Evolutionary conservation across 2,888 invertebrate species (phyloP), one percentile per base, ranked within the genome.

Genomic region (Microctonus brassicae): DNA sequence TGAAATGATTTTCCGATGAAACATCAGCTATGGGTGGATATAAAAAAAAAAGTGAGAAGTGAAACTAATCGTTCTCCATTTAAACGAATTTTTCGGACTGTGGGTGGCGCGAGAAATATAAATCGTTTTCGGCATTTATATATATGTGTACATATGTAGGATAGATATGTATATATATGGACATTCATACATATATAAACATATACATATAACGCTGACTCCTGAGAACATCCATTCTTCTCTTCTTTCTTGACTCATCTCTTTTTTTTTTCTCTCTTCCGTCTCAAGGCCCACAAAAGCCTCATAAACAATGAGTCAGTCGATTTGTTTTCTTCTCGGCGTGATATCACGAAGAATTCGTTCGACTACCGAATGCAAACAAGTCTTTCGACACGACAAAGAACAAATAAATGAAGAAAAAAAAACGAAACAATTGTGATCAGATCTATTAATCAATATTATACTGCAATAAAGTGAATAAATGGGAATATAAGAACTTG

Each of bases 261-360:
- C 34, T n/a, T 68, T 60, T 65, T 39, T 34, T 29, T 65, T 60
- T 67, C 67, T 72, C 71, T 63, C 33, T 36, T 22, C 20, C 47
- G 64, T 55, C 11, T 52, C 57, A 33, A 53, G 60, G 62, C 58
- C 47, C 22, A 70, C 69, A 65, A 57, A 68, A 60, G 73, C 42
- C 63, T 67, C 73, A 76, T 73, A 78, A 78, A 79, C 77, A 79
- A 79, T 76, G 75, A 75, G 72, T 75, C 61, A 72, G 70, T 77
- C 78, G 76, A 73, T 76, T 79, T 77, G 77, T 74, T 77, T 47
- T 68, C 60, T 52, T 52, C 52, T 52, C 52, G 60, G 33, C 61
- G 67, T 42, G 52, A 52, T 24, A 63, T 65, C 58, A 58, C 24
- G 26, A 34, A 29, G 52, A 20, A 68, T 60, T 69, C 61, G 62